Evolutionary conservation across 2,888 invertebrate genomes (phyloP), one percentile per base, ranked within the genome.

Genomic region (Agrochola lota): DNA sequence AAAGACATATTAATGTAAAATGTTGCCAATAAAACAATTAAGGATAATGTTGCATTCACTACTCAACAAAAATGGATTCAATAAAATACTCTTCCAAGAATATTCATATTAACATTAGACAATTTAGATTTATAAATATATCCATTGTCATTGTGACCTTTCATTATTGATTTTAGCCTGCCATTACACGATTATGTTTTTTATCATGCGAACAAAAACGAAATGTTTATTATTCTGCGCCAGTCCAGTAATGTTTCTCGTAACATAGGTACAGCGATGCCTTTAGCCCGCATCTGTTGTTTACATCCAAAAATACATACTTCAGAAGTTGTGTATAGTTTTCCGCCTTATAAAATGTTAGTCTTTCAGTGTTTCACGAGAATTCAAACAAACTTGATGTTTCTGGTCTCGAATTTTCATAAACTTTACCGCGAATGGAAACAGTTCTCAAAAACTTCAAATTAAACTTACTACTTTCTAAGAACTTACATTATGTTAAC

Each of bases 281-380:
- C 67, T 71, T 59, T 64, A 75, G 2, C 72, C 49, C n/a, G 64
- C 77, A 85, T 82, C 82, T 87, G 80, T 23, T 81, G 76, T 79
- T 81, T 81, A 76, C 26, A 67, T 76, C 75, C 66, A 78, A 84
- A 81, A 87, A 88, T 88, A 88, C 69, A 40, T 49, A 46, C 52
- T 15, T 80, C n/a, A 35, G 35, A 59, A 69, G 35, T n/a, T 57
- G 23, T 81, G 35, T 83, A 77, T 83, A 80, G 68, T 85, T 85
- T 75, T 73, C 46, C 71, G 63, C 64, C 40, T 69, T 67, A 83
- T 35, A 77, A 75, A 75, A 77, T 63, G 40, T 80, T 63, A 66
- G 35, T 59, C 67, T 55, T 72, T 73, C 74, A 75, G 78, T 74
- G 57, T 68, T 81, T 69, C 66, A 20, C 70, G 57, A 11, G 69